Percentiles rank a stretch among this genome's conserved stretches.
These are phyloP conservation scores for Candidula unifasciata DNA, from an alignment of 2,888 invertebrate genomes.

Conservation along the genomic window DNA sequence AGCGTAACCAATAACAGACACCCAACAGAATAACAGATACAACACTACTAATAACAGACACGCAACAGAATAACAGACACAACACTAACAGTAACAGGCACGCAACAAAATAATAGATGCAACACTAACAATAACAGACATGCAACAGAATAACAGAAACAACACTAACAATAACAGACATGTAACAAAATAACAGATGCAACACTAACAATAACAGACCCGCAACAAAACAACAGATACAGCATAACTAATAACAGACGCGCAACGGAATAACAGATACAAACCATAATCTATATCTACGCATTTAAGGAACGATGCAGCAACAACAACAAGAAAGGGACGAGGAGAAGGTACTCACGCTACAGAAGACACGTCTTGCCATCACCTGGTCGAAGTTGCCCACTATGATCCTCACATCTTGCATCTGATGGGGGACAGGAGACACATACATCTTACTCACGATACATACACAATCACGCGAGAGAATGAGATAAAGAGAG, in stretches of 20 bases:
- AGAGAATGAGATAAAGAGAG: not conserved
- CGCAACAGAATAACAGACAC: too few relatives aligned
- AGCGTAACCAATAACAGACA: too few relatives aligned
- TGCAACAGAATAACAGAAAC: too few relatives aligned
- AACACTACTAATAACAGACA: too few relatives aligned
- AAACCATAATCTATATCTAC: too few relatives aligned
- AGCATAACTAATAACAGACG: not conserved
- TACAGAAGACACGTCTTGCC: slow-evolving; percentile 84
- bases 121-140: too few relatives aligned
- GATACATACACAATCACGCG: not conserved
- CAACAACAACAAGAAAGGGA: slow-evolving; percentile 1
- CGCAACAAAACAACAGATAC: not conserved
- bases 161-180: too few relatives aligned
- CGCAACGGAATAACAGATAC: not conserved
- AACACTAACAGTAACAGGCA: too few relatives aligned
- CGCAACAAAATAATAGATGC: too few relatives aligned
- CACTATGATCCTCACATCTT: slow-evolving; percentile 95
- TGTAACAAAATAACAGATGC: not conserved
- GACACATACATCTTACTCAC: not conserved
- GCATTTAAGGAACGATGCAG: too few relatives aligned
- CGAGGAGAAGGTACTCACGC: slow-evolving; percentile 77
- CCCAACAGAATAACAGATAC: too few relatives aligned
- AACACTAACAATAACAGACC: not conserved
- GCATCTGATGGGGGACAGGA: slow-evolving; percentile 71
- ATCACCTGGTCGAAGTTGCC: slow-evolving; percentile 97